Evolutionary conservation across 2,797 vertebrate species (phyloP).

Genomic region (Pseudotriccus pelzelni): DNA sequence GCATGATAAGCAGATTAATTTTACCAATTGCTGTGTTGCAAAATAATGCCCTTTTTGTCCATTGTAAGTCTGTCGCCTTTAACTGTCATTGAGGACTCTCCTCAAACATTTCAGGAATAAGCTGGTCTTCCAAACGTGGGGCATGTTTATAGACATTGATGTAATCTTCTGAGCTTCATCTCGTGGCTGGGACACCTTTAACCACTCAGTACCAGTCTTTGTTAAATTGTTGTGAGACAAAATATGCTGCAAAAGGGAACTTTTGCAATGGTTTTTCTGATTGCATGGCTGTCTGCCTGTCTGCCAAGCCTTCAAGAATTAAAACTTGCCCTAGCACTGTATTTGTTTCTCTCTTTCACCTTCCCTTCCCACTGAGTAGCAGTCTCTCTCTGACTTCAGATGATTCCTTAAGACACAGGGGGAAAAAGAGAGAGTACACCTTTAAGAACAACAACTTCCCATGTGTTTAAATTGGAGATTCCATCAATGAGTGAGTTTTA

Average conservation of each 20-base stretch:
- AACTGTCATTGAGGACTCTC: not conserved
- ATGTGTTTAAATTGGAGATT: not conserved
- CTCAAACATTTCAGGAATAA: not conserved
- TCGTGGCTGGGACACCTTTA: not conserved
- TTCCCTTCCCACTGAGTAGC: not conserved
- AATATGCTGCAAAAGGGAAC: not conserved
- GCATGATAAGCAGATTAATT: conserved; percentile 22
- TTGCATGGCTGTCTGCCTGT: not conserved
- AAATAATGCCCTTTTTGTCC: not conserved
- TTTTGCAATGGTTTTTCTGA: not conserved
- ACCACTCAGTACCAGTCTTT: not conserved
- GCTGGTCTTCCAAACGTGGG: not conserved
- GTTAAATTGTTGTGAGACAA: not conserved
- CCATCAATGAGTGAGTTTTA: not conserved
- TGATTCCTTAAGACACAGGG: not conserved
- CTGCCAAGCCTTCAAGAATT: not conserved
- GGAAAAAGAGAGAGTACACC: not conserved
- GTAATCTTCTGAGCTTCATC: not conserved
- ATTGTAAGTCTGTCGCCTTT: not conserved
- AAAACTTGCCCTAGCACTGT: not conserved
- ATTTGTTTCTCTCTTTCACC: not conserved
- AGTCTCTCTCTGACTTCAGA: not conserved
- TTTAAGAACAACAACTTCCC: not conserved
- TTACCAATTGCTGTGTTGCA: not conserved
- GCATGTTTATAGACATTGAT: not conserved